phyloP scores from a whole-genome alignment of 2,113 vertebrate species.

The Struthidea cinerea region DNA sequence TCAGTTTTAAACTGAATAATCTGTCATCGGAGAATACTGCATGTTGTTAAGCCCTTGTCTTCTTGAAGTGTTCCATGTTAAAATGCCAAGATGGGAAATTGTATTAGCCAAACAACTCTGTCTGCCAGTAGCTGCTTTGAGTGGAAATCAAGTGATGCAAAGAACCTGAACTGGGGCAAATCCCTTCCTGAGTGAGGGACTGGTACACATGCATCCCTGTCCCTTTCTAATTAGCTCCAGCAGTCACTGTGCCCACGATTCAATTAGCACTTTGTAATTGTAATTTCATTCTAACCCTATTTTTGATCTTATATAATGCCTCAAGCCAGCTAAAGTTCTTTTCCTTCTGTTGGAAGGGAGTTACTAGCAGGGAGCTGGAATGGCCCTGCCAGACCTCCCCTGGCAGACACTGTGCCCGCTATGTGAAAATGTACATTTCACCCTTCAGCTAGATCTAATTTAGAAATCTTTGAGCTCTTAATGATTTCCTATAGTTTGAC shows the following conservation, averaged over 20 bases:
- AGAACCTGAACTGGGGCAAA: not conserved
- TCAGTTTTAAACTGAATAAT: not conserved
- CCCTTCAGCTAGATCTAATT: constrained; percentile 45
- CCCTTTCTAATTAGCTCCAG: not conserved
- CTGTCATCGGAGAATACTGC: not conserved
- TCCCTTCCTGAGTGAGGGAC: not conserved
- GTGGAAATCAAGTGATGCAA: not conserved
- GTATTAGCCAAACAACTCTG: not conserved
- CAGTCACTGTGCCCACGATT: not conserved
- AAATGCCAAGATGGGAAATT: not conserved
- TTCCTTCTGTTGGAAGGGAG: not conserved
- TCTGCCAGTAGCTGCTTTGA: not conserved
- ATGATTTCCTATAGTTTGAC: constrained; percentile 45
- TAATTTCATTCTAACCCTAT: constrained; percentile 10
- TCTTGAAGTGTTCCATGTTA: not conserved
- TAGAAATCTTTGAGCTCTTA: constrained; percentile 10
- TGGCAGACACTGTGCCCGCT: not conserved
- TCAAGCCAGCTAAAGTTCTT: not conserved
- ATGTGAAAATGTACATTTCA: not conserved
- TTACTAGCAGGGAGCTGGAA: not conserved
- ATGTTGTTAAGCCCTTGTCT: not conserved
- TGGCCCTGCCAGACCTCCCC: not conserved
- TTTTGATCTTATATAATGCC: not conserved
- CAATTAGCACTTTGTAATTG: constrained; percentile 11
- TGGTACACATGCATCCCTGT: not conserved